Evolutionary conservation across 35 echinoderm and acorn worm genomes (phyloP).

Genomic region (Acanthaster planci): DNA sequence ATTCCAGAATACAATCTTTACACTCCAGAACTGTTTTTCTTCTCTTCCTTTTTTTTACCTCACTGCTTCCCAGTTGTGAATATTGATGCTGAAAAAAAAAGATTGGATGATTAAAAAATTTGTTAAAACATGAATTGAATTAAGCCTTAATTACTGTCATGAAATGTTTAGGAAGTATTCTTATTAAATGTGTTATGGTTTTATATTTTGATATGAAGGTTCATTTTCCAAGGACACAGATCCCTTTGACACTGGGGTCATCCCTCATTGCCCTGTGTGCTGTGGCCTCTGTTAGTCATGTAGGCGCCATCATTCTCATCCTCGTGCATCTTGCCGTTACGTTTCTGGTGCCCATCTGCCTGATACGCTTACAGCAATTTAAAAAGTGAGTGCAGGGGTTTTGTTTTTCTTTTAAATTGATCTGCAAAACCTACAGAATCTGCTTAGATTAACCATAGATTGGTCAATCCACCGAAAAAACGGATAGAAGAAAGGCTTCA

Average conservation of each 20-base stretch:
- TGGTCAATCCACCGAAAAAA: too few species aligned
- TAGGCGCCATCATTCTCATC: constrained; percentile 51
- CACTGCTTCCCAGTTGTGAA: too few species aligned
- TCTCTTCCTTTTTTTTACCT: neutral
- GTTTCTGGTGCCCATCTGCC: constrained; percentile 75
- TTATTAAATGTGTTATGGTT: too few species aligned
- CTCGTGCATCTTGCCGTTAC: constrained; percentile 67
- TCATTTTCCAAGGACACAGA: constrained; percentile 32
- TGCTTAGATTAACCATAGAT: too few species aligned
- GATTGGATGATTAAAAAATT: too few species aligned
- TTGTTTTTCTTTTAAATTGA: neutral
- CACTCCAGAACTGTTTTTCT: neutral
- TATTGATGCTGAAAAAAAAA: too few species aligned
- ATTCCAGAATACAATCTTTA: neutral
- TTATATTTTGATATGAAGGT: constrained; percentile 19
- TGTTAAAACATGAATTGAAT: too few species aligned
- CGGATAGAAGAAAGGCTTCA: neutral
- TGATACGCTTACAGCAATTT: constrained; percentile 81
- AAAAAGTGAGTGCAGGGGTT: constrained; percentile 78
- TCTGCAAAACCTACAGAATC: neutral
- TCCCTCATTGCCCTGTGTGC: constrained; percentile 43
- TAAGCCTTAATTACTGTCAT: too few species aligned
- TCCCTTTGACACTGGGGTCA: constrained; percentile 53
- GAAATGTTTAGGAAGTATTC: too few species aligned
- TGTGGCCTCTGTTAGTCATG: constrained; percentile 55